Conservation (phyloP, 2,113 vertebrate species). For the Pristiophorus japonicus region DNA sequence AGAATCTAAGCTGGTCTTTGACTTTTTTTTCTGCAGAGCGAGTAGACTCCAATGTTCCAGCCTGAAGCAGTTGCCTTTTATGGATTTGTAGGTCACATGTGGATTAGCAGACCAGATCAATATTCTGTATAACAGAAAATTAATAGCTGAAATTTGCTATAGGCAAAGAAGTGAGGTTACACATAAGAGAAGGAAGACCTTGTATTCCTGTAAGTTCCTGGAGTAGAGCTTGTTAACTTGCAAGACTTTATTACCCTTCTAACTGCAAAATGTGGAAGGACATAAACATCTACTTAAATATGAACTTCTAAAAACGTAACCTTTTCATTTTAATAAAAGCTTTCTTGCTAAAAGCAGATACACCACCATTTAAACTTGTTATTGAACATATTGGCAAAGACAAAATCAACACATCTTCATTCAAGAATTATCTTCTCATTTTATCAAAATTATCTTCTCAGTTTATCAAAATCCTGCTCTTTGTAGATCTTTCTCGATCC, state of each 20-base stretch:
- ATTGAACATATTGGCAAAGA: too few species aligned
- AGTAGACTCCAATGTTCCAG: not conserved
- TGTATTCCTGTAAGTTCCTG: not conserved
- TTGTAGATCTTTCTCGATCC: not conserved
- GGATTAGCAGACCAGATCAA: slow-evolving; percentile 30
- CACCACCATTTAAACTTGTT: too few species aligned
- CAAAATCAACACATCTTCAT: not conserved
- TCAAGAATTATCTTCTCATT: not conserved
- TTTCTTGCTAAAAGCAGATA: too few species aligned
- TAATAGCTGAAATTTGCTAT: slow-evolving; percentile 13
- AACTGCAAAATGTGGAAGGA: not conserved
- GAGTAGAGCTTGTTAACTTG: not conserved
- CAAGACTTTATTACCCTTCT: not conserved
- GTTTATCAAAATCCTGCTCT: not conserved
- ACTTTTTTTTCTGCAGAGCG: not conserved
- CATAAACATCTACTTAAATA: not conserved
- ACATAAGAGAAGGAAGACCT: not conserved
- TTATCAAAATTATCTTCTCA: not conserved
- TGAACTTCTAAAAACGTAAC: too few species aligned
- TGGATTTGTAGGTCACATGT: slow-evolving; percentile 30
- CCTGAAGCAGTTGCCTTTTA: slow-evolving; percentile 7
- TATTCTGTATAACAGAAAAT: slow-evolving; percentile 21
- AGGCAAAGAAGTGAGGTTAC: not conserved
- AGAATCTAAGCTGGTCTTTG: slow-evolving; percentile 4
- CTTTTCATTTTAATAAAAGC: too few species aligned